Evolutionary conservation across 2,113 vertebrate genomes (phyloP).

Genomic region (Menura novaehollandiae): DNA sequence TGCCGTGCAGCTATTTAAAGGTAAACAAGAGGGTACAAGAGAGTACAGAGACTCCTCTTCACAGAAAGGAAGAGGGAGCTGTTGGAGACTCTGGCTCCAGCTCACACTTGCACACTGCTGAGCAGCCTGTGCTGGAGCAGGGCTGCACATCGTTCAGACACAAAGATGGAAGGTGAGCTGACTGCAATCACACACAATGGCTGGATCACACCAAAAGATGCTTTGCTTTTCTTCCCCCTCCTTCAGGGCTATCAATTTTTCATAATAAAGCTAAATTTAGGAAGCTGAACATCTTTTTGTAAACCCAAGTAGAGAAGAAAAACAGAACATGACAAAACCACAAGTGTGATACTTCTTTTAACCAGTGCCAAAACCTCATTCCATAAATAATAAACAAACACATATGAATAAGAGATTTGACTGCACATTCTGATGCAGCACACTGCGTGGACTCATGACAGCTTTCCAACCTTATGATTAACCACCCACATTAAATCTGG

Average conservation of each 20-base stretch:
- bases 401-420: neutral
- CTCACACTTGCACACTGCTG: neutral
- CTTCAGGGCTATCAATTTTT: conserved; percentile 45
- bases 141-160: neutral
- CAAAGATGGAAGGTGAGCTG: neutral
- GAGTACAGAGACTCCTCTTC: neutral
- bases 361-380: conserved; percentile 33
- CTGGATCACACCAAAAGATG: neutral
- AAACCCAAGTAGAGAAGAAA: conserved; percentile 21
- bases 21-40: neutral
- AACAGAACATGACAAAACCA: conserved; percentile 37
- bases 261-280: conserved; percentile 36
- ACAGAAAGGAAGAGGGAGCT: neutral
- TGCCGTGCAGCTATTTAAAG: neutral
- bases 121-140: neutral
- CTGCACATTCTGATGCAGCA: neutral
- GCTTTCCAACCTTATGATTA: conserved; percentile 27
- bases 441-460: neutral
- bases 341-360: conserved; percentile 37
- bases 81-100: neutral
- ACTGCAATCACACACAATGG: neutral
- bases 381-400: conserved; percentile 52
- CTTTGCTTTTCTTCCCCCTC: neutral
- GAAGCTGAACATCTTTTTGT: conserved; percentile 12
- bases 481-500: conserved; percentile 39